Percentiles rank a stretch among this genome's conserved stretches.
Evolutionary conservation across 2,888 invertebrate genomes (phyloP).

Genomic region (Nomada ferruginata): DNA sequence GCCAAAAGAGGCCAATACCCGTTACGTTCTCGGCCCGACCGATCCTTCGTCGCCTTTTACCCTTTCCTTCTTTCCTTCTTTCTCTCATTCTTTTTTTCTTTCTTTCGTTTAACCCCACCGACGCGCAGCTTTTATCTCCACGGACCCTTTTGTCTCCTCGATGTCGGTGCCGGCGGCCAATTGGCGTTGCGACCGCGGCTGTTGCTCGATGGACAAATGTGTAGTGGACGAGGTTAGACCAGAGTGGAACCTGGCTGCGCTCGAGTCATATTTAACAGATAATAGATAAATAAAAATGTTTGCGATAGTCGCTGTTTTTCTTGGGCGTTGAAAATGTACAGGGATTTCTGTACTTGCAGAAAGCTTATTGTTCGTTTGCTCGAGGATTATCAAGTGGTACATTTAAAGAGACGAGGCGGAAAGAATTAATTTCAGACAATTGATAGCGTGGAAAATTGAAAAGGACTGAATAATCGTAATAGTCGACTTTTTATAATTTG

Average conservation of each 20-base stretch:
- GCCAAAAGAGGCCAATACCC: slow-evolving; percentile 78
- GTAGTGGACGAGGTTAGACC: background rate
- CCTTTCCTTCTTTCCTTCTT: slow-evolving; percentile 29
- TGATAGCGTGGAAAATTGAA: too few species aligned
- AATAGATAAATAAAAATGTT: too few species aligned
- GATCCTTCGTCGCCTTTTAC: slow-evolving; percentile 58
- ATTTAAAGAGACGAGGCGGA: too few species aligned
- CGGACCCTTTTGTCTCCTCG: slow-evolving; percentile 22
- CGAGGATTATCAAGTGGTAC: too few species aligned
- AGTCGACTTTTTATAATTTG: too few species aligned
- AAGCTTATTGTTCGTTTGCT: too few species aligned
- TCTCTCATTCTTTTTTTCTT: background rate
- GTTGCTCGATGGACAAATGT: slow-evolving; percentile 31
- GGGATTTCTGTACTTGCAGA: too few species aligned
- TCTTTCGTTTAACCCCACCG: slow-evolving; percentile 12
- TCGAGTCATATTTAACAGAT: too few species aligned
- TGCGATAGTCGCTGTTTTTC: too few species aligned
- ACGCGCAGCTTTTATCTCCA: slow-evolving; percentile 11
- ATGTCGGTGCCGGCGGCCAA: slow-evolving; percentile 28
- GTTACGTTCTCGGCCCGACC: slow-evolving; percentile 59
- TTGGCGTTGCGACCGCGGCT: slow-evolving; percentile 20
- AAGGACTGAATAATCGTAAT: too few species aligned
- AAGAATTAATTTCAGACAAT: too few species aligned
- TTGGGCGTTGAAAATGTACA: too few species aligned
- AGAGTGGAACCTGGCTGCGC: background rate